Percentiles rank a stretch among this genome's conserved stretches.
phyloP scores from a whole-genome alignment of 1,140 invertebrate species.

The Pteromalus puparum region DNA sequence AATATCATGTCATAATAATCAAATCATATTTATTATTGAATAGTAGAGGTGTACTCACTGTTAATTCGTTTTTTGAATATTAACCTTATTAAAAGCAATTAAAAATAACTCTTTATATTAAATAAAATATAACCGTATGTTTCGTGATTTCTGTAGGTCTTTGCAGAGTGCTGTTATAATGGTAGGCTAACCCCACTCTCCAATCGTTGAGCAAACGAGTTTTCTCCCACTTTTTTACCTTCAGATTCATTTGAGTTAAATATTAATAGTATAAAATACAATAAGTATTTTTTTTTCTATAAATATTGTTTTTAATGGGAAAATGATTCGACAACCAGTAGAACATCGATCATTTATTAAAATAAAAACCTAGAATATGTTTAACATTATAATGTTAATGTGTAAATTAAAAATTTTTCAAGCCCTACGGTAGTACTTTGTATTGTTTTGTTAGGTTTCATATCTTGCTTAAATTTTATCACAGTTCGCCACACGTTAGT shows the following conservation, averaged over 20 bases:
- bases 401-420: too few relatives aligned
- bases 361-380: too few relatives aligned
- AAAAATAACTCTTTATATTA: background rate
- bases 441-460: too few relatives aligned
- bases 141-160: background rate
- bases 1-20: too few relatives aligned
- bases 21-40: background rate
- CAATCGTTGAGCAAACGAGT: slow-evolving; percentile 11
- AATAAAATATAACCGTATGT: background rate
- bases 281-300: too few relatives aligned
- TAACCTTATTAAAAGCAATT: background rate
- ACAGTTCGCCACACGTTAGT: too few relatives aligned
- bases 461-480: too few relatives aligned
- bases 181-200: background rate
- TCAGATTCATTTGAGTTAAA: background rate
- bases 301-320: too few relatives aligned
- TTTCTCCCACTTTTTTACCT: background rate
- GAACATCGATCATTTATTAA: too few relatives aligned
- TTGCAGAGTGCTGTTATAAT: background rate
- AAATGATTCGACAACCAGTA: too few relatives aligned
- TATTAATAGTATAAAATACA: background rate
- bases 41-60: background rate
- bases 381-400: too few relatives aligned
- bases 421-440: too few relatives aligned
- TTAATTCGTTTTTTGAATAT: background rate